phyloP scores from a whole-genome alignment of 2,888 invertebrate genomes.

The Lochmaea capreae region DNA sequence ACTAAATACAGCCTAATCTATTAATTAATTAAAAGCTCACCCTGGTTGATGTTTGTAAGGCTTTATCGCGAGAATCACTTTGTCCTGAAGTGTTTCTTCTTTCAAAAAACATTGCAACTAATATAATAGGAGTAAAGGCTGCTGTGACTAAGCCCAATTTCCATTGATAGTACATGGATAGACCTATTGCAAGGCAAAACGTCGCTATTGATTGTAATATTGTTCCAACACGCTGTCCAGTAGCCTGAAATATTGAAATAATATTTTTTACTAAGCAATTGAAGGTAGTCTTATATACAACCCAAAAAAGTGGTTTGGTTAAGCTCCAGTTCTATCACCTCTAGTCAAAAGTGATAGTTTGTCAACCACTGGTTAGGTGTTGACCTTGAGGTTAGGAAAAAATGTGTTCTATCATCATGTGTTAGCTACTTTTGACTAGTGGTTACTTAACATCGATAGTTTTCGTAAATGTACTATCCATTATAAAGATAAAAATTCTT shows the following conservation, averaged over 20 bases:
- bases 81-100: constrained; percentile 75
- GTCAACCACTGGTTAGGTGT: no score
- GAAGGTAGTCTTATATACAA: neutral
- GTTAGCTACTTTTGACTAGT: no score
- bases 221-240: constrained; percentile 83
- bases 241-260: constrained; percentile 70
- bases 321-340: no score
- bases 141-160: constrained; percentile 79
- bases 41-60: constrained; percentile 80
- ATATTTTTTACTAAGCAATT: neutral
- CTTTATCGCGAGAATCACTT: constrained; percentile 75
- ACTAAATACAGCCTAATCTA: no score
- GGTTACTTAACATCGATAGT: no score
- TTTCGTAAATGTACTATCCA: no score
- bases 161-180: constrained; percentile 81
- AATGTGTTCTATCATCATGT: no score
- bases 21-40: constrained; percentile 64
- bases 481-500: no score
- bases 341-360: no score
- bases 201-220: constrained; percentile 80
- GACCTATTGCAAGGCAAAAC: constrained; percentile 72
- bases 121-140: constrained; percentile 78
- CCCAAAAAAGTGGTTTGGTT: neutral
- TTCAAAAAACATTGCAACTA: constrained; percentile 76
- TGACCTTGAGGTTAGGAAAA: no score